A percentile compares a stretch with the other conserved stretches of the same genome.
Evolutionary conservation across 2,888 invertebrate genomes (phyloP).

Genomic region (Ectemnius continuus): DNA sequence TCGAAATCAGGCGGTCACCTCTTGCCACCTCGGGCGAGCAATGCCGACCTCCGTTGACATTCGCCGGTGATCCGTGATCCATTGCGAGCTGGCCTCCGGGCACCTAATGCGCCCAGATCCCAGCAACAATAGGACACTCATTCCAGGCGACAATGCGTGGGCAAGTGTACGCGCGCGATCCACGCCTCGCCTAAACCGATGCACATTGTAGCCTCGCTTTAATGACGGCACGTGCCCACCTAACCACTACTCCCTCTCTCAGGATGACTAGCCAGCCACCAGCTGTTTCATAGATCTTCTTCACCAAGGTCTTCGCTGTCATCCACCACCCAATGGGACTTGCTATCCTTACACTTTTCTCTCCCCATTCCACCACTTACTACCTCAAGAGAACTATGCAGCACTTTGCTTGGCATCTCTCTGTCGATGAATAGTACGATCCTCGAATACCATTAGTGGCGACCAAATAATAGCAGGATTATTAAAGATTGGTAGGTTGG

Average conservation of each 20-base stretch:
- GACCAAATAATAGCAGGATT: no score
- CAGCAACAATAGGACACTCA: constrained; percentile 58
- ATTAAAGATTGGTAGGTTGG: no score
- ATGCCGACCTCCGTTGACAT: constrained; percentile 57
- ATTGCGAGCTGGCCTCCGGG: constrained; percentile 57
- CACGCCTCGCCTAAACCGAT: constrained; percentile 68
- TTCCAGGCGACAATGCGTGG: constrained; percentile 66
- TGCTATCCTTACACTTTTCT: constrained; percentile 10
- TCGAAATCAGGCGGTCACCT: constrained; percentile 44
- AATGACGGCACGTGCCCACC: constrained; percentile 27
- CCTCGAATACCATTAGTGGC: no score
- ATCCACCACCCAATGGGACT: constrained; percentile 19
- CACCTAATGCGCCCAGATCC: constrained; percentile 34
- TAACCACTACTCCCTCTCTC: neutral
- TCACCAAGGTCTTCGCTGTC: constrained; percentile 44
- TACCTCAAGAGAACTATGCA: no score
- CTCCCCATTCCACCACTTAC: constrained; percentile 9
- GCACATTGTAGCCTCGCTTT: constrained; percentile 47
- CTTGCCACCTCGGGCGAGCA: constrained; percentile 52
- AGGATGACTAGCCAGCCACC: no score
- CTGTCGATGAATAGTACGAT: no score
- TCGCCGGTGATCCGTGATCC: constrained; percentile 64
- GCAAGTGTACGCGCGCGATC: constrained; percentile 56
- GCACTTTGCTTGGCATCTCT: no score
- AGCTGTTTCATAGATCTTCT: constrained; percentile 17